These are phyloP conservation scores for Dromaius novaehollandiae DNA, from an alignment of 2,113 vertebrate species.

Conservation along the genomic window DNA sequence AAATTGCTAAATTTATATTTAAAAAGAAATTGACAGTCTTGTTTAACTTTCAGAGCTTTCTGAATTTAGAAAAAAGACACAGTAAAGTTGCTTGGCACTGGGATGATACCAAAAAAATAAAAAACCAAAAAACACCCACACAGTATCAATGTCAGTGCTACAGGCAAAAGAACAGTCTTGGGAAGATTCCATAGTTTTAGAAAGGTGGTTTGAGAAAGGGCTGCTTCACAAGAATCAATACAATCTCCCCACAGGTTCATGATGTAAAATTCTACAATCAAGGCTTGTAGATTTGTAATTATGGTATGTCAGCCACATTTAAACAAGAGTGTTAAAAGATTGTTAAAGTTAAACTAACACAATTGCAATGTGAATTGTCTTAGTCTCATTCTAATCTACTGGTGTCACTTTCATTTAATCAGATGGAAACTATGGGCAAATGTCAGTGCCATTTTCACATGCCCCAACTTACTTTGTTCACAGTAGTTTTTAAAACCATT, in stretches of 20 bases:
- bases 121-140: neutral
- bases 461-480: conserved; percentile 80
- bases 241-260: conserved; percentile 80
- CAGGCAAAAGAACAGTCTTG: conserved; percentile 52
- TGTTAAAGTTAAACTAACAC: conserved; percentile 93
- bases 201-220: conserved; percentile 65
- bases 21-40: neutral
- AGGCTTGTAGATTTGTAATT: conserved; percentile 88
- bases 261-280: conserved; percentile 88
- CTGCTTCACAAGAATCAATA: conserved; percentile 80
- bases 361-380: conserved; percentile 97
- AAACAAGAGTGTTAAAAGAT: conserved; percentile 91
- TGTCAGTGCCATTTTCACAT: conserved; percentile 84
- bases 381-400: conserved; percentile 95
- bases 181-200: conserved; percentile 62
- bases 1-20: neutral
- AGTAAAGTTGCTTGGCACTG: neutral
- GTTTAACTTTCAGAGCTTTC: neutral
- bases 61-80: neutral
- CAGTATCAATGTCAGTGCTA: neutral
- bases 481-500: conserved; percentile 73
- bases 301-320: conserved; percentile 91
- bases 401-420: conserved; percentile 95
- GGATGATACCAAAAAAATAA: neutral
- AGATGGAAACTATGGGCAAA: conserved; percentile 81